Base-by-base conservation (phyloP, 2,113 vertebrate species). In the Morone chrysops region DNA sequence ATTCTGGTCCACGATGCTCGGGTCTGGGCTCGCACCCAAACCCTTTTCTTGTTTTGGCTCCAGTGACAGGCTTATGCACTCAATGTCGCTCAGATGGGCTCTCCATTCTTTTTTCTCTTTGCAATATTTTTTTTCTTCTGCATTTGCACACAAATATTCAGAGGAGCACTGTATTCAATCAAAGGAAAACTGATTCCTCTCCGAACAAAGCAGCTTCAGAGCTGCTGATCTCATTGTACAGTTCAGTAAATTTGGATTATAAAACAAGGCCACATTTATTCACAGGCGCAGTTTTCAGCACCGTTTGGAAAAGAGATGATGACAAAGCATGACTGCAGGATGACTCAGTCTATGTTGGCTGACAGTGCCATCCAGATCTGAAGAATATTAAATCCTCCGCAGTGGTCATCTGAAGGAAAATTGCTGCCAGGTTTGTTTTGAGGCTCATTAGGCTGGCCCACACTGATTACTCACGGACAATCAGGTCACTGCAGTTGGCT, bases 11-110 rank as follows among this genome's bases (percentile, higher is more conserved):
- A 83, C 67, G 66, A 84, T 86, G 77, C 82, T 87, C 50, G 16
- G 54, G 70, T 83, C 90, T 93, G 93, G 92, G 90, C 89, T 91
- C 48, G 68, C 57, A 87, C 87, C 92, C 89, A 91, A 91, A 82
- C 56, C 84, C 62, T 48, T 81, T 82, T 89, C 87, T 88, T 87
- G 77, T 89, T 87, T 81, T 81, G 88, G 75, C 88, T 91, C 90
- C 86, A 93, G 84, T 66, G 61, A 72, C 70, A 77, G 83, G 86
- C 82, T 88, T 84, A 83, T 85, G 78, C 51, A 62, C 70, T 85
- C 79, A 54, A 53, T 67, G 56, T 69, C 1, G 69, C 76, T 83
- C 87, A 87, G 75, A 92, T 80, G 68, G 75, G 76, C 75, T 81
- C 47, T 78, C 20, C 81, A 41, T 78, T 84, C 75, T 84, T 87